Conservation (phyloP, 2,797 vertebrate genomes). For the Zonotrichia albicollis region DNA sequence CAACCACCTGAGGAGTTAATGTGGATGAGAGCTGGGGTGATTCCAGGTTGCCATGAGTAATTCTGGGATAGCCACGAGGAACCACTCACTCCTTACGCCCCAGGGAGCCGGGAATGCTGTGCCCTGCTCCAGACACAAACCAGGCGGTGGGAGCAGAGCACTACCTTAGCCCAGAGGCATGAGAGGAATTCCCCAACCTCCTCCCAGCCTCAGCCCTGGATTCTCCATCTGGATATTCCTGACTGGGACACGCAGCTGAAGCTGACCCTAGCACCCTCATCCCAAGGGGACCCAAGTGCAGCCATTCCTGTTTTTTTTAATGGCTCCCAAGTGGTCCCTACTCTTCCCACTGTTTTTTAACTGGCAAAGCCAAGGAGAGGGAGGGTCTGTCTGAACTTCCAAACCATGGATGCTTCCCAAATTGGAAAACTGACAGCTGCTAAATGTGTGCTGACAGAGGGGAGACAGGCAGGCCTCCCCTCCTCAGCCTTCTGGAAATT, state of each 20-base stretch:
- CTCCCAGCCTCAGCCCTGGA: not conserved
- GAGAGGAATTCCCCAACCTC: slow-evolving; percentile 62
- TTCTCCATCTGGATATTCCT: not conserved
- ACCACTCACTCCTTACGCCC: not conserved
- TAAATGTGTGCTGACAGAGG: not conserved
- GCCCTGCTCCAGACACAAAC: slow-evolving; percentile 15
- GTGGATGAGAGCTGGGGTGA: not conserved
- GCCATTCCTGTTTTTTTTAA: not conserved
- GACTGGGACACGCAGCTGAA: not conserved
- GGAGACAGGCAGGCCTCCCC: not conserved
- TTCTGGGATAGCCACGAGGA: not conserved
- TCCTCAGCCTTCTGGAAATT: not conserved
- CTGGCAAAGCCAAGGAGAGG: not conserved
- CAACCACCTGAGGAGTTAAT: not conserved
- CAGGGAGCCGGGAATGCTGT: not conserved
- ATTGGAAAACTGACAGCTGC: not conserved
- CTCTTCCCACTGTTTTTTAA: not conserved
- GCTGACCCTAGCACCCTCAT: not conserved
- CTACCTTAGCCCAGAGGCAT: slow-evolving; percentile 56
- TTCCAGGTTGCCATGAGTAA: not conserved
- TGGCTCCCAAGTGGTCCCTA: rapidly evolving
- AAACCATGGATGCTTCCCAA: not conserved
- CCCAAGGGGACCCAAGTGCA: not conserved
- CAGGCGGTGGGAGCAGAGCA: slow-evolving; percentile 57
- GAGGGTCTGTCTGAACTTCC: not conserved